These are phyloP conservation scores for Carcharodon carcharias DNA, from an alignment of 2,797 vertebrate genomes.

Conservation along the genomic window DNA sequence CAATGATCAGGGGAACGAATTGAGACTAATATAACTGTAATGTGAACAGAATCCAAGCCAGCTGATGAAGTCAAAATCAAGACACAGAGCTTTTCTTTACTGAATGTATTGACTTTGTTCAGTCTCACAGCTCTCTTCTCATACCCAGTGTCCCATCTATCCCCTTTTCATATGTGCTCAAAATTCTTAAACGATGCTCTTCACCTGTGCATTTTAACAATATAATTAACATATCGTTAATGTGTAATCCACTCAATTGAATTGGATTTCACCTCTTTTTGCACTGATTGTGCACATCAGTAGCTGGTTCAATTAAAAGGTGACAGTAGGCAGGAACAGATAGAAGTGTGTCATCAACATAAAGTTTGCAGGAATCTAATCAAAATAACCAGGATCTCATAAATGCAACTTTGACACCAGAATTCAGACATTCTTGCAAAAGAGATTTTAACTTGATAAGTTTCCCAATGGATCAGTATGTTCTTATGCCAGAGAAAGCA, in stretches of 20 bases:
- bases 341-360: neutral
- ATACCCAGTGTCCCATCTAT: too few species aligned
- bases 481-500: neutral
- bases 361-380: neutral
- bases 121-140: too few species aligned
- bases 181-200: too few species aligned
- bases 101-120: too few species aligned
- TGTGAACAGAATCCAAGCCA: too few species aligned
- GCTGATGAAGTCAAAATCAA: too few species aligned
- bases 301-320: neutral
- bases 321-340: neutral
- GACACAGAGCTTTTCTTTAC: too few species aligned
- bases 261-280: too few species aligned
- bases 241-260: neutral
- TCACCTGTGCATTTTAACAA: too few species aligned
- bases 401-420: neutral
- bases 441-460: neutral
- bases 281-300: neutral
- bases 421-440: neutral
- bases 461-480: neutral
- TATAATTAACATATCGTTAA: neutral
- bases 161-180: too few species aligned
- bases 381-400: neutral
- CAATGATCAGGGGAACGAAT: neutral
- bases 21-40: neutral